Evolutionary conservation across 1,140 invertebrate genomes (phyloP).

Genomic region (Ditylenchus dipsaci): DNA sequence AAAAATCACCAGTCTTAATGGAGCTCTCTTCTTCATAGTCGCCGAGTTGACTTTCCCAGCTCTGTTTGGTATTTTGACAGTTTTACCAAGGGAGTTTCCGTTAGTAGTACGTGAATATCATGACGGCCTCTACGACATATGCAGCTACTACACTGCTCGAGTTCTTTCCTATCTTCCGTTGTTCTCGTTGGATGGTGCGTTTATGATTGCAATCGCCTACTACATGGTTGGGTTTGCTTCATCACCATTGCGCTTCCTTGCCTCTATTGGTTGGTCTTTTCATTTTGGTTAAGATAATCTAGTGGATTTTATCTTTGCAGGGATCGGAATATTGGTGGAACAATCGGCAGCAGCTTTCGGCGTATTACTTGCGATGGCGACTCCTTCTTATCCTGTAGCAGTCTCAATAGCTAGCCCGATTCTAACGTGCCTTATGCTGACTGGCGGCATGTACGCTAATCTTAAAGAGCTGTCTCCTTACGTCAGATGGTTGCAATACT

Average conservation of each 20-base stretch:
- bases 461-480: conserved; percentile 43
- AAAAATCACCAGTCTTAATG: background rate
- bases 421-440: conserved; percentile 49
- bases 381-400: conserved; percentile 48
- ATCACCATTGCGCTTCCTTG: conserved; percentile 20
- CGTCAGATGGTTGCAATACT: background rate
- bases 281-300: background rate
- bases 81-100: conserved; percentile 49
- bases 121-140: conserved; percentile 48
- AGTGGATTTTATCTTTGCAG: conserved; percentile 17
- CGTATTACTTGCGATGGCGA: conserved; percentile 48
- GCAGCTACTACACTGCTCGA: conserved; percentile 44
- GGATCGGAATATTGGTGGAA: conserved; percentile 48
- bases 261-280: conserved; percentile 14
- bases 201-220: conserved; percentile 48
- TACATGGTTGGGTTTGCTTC: conserved; percentile 50
- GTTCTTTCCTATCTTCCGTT: conserved; percentile 50
- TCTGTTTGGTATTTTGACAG: conserved; percentile 54
- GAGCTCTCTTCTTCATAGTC: background rate
- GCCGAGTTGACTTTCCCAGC: conserved; percentile 50
- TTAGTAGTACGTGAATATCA: conserved; percentile 53
- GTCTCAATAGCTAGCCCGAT: conserved; percentile 47
- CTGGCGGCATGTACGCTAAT: conserved; percentile 55
- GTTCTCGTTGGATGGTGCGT: conserved; percentile 53
- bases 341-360: conserved; percentile 55